These are phyloP conservation scores for Psittacula echo DNA, from an alignment of 2,797 vertebrate species.

Conservation along the genomic window DNA sequence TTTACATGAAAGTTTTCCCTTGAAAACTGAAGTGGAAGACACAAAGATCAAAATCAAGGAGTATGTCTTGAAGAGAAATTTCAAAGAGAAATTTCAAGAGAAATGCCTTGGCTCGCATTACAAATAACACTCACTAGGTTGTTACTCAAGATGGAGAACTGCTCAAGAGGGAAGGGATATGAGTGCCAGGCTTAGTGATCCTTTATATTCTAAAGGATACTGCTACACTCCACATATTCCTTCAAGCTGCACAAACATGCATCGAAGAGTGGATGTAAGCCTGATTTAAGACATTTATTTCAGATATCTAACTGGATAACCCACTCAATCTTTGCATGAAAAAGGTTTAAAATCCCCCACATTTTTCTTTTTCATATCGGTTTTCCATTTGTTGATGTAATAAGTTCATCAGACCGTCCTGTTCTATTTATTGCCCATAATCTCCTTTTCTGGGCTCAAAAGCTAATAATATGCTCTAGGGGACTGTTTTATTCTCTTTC, in stretches of 20 bases:
- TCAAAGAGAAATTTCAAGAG: background rate
- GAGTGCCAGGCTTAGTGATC: background rate
- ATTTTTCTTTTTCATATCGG: background rate
- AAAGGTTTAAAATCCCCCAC: background rate
- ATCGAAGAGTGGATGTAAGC: background rate
- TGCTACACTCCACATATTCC: background rate
- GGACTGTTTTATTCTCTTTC: background rate
- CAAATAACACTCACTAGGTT: background rate
- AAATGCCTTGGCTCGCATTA: background rate
- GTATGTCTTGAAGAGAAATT: too few relatives aligned
- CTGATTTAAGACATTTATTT: background rate
- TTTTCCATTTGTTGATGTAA: background rate
- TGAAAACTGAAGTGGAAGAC: background rate
- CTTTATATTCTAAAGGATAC: background rate
- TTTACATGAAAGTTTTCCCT: background rate
- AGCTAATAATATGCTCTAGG: background rate
- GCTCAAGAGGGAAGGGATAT: background rate
- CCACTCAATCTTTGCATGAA: background rate
- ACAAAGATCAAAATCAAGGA: background rate
- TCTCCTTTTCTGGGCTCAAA: background rate
- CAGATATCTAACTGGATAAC: background rate
- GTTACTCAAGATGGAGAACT: background rate
- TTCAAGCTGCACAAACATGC: background rate
- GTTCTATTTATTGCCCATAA: background rate
- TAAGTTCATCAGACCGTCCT: background rate